Evolutionary conservation across 1,140 invertebrate species (phyloP).

Genomic region (Hydropsyche tenuis): DNA sequence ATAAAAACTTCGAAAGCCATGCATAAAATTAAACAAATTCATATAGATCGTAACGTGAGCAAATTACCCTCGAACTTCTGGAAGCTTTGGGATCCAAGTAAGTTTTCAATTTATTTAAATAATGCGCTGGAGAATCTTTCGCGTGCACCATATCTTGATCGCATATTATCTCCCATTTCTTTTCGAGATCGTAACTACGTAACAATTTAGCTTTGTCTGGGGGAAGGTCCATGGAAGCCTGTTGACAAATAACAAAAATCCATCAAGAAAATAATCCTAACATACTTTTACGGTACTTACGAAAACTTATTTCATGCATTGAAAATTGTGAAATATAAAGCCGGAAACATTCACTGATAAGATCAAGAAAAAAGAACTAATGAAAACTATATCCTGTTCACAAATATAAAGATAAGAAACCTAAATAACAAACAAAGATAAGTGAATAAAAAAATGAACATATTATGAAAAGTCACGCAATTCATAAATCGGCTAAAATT

Average conservation of each 20-base stretch:
- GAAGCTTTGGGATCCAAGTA: constrained; percentile 96
- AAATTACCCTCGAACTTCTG: constrained; percentile 86
- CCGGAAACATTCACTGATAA: background rate
- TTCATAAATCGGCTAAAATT: too few species aligned
- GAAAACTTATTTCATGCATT: too few species aligned
- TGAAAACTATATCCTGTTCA: constrained; percentile 13
- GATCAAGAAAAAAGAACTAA: background rate
- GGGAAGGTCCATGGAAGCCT: constrained; percentile 98
- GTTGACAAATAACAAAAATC: constrained; percentile 42
- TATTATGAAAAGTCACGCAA: too few species aligned
- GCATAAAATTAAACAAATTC: background rate
- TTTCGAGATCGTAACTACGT: constrained; percentile 95
- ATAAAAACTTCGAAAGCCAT: background rate
- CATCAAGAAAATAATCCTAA: background rate
- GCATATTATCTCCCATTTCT: constrained; percentile 99
- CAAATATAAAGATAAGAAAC: background rate
- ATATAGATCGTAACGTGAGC: background rate
- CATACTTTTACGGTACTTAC: too few species aligned
- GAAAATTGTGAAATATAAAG: background rate
- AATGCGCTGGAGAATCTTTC: constrained; percentile 94
- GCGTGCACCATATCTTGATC: constrained; percentile 99
- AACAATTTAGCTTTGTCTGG: constrained; percentile 98
- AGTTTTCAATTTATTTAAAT: constrained; percentile 90
- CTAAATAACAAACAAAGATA: background rate
- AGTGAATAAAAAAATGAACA: too few species aligned